Percentiles rank a stretch among this genome's conserved stretches.
These are phyloP conservation scores for Athalia circularis DNA, from an alignment of 2,888 invertebrate genomes.

Conservation along the genomic window DNA sequence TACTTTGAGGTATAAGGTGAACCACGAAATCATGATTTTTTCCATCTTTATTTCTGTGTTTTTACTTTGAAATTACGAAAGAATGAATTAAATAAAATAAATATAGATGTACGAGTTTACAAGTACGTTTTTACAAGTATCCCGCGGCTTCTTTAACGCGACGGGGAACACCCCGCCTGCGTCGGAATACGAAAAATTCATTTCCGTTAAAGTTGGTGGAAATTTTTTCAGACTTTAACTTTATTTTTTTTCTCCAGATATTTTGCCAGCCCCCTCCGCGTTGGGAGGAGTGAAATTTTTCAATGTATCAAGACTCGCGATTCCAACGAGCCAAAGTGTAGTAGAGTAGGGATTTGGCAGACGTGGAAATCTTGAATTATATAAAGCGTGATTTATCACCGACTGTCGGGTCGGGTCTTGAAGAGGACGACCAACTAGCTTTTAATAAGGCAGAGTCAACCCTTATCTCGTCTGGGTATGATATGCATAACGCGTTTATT, in stretches of 20 bases:
- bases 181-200: slow-evolving; percentile 5
- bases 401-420: slow-evolving; percentile 27
- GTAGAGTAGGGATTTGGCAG: slow-evolving; percentile 21
- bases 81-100: too few relatives aligned
- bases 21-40: too few relatives aligned
- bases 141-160: too few relatives aligned
- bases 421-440: slow-evolving; percentile 21
- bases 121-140: too few relatives aligned
- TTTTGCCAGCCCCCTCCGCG: background rate
- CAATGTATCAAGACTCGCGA: slow-evolving; percentile 21
- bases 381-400: slow-evolving; percentile 33
- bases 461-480: background rate
- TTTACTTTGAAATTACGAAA: too few relatives aligned
- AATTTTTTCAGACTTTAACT: background rate
- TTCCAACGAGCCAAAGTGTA: background rate
- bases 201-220: background rate
- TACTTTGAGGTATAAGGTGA: too few relatives aligned
- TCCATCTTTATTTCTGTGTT: too few relatives aligned
- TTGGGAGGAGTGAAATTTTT: slow-evolving; percentile 12
- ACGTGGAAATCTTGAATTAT: slow-evolving; percentile 35
- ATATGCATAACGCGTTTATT: too few relatives aligned
- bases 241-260: background rate
- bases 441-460: slow-evolving; percentile 23
- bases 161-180: background rate
- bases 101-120: too few relatives aligned